Evolutionary conservation across 1,140 invertebrate genomes (phyloP), one percentile per base, ranked within the genome.

Genomic region (Drosophila willistoni): DNA sequence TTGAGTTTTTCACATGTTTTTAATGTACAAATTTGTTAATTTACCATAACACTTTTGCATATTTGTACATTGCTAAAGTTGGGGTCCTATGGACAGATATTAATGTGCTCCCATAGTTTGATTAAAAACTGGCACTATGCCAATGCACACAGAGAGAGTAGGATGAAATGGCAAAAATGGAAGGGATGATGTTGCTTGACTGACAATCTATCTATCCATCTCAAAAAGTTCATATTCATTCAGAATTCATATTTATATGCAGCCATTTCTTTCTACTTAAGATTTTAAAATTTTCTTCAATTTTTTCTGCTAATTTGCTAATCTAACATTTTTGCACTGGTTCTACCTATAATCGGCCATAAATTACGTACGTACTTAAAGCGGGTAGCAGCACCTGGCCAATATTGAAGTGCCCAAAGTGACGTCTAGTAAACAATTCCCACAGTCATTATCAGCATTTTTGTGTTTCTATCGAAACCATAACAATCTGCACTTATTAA

Each of bases 11-110:
- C 84, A 72, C 85, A 89, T 83, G 44, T 51, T 89, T 77, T 87
- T 89, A 91, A 91, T 91, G 85, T 90, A 91, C 90, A 91, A 91
- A 91, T 91, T 91, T 81, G 90, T 85, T 91, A 91, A 91, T 91
- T 91, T 91, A 91, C 79, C 90, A 91, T 91, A 91, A 90, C 89
- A 86, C 82, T 79, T 29, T 90, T 73, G 77, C 85, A 86, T 91
- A 91, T 91, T 82, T 89, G 79, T 83, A 71, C 54, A 63, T 63
- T 59, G 54, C 55, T 51, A 13, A 56, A 29, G 36, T 34, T 64
- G 71, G 66, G 61, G 57, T 76, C 72, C 79, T 78, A 79, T 73
- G 78, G 76, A 81, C 84, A 89, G 84, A 89, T 89, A 89, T 89
- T 89, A 89, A 89, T 89, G 84, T 77, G 70, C 81, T 68, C 74